These are phyloP conservation scores for Seira musarum DNA, from an alignment of 2,888 invertebrate species.

Conservation along the genomic window DNA sequence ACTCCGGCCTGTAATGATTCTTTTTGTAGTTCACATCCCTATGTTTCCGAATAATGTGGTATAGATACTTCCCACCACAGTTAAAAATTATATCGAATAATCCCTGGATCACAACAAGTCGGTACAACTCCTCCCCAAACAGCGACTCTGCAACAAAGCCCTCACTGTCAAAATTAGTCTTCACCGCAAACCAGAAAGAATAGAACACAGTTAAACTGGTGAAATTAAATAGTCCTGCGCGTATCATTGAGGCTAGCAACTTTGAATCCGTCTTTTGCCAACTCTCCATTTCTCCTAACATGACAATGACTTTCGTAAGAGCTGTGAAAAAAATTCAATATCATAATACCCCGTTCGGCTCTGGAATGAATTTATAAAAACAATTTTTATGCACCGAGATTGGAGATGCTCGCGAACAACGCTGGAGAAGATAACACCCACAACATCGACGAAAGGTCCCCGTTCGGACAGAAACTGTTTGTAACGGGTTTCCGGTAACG, in stretches of 20 bases:
- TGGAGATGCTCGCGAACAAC: conserved; percentile 34
- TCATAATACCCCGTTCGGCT: too few relatives aligned
- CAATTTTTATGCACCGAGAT: not conserved
- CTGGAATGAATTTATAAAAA: not conserved
- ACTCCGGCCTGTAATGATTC: conserved; percentile 26
- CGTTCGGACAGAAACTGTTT: conserved; percentile 13
- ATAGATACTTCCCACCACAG: not conserved
- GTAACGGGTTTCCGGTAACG: not conserved
- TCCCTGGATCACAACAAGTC: conserved; percentile 40
- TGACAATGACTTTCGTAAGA: conserved; percentile 23
- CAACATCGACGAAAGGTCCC: conserved; percentile 2
- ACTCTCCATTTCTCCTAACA: conserved; percentile 23
- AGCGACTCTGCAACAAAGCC: conserved; percentile 40
- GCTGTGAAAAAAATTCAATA: too few relatives aligned
- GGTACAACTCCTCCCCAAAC: conserved; percentile 31
- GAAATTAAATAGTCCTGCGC: conserved; percentile 31
- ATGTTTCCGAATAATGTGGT: conserved; percentile 11
- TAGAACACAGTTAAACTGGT: conserved; percentile 44
- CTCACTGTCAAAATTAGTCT: not conserved
- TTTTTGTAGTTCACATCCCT: conserved; percentile 19
- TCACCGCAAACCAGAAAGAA: conserved; percentile 27
- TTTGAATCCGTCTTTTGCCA: conserved; percentile 28
- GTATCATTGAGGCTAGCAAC: conserved; percentile 36
- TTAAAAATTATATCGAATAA: conserved; percentile 25
- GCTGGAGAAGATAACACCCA: conserved; percentile 37